These are phyloP conservation scores for Pantala flavescens DNA, from an alignment of 1,140 invertebrate species.

Conservation along the genomic window DNA sequence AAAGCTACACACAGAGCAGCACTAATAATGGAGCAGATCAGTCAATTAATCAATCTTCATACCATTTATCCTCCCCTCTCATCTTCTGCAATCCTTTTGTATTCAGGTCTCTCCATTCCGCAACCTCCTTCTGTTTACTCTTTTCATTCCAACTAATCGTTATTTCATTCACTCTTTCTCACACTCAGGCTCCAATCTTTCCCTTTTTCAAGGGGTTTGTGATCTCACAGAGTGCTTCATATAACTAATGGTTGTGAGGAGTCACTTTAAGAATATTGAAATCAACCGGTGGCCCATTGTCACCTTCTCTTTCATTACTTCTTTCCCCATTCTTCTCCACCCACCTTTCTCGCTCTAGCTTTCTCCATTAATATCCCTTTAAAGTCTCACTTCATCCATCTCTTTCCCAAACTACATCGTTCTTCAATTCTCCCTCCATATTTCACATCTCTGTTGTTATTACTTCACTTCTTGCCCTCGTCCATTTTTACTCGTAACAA, in stretches of 20 bases:
- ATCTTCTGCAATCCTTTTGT: too few relatives aligned
- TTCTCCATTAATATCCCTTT: not conserved
- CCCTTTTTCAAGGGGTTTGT: not conserved
- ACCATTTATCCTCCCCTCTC: too few relatives aligned
- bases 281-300: not conserved
- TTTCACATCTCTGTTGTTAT: not conserved
- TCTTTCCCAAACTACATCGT: too few relatives aligned
- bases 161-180: not conserved
- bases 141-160: not conserved
- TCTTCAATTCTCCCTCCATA: too few relatives aligned
- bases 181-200: not conserved
- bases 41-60: too few relatives aligned
- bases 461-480: not conserved
- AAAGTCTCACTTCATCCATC: too few relatives aligned
- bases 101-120: not conserved
- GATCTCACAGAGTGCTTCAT: not conserved
- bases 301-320: not conserved
- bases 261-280: not conserved
- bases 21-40: too few relatives aligned
- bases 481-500: not conserved
- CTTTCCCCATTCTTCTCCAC: not conserved
- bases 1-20: too few relatives aligned
- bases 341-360: not conserved
- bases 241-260: not conserved
- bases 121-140: not conserved